Evolutionary conservation across 2,797 vertebrate species (phyloP), one percentile per base, ranked within the genome.

Genomic region (Emys orbicularis): DNA sequence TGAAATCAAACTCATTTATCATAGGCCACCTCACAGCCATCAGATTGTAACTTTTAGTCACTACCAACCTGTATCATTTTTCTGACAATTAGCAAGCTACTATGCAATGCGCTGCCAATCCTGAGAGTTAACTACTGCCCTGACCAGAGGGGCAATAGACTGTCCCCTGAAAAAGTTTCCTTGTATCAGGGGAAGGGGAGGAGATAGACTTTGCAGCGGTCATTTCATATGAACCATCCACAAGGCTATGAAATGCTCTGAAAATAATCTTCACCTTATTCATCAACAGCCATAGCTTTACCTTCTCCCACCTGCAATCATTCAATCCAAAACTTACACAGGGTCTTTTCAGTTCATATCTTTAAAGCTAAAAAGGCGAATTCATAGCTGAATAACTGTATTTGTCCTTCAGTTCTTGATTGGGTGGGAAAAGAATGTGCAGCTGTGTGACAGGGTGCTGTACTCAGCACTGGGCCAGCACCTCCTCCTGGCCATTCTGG

Each of bases 101-200:
- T n/a, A 25, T 68, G 41, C 1, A 5, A 57, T 54, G 86, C 84
- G 87, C 77, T 2, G 5, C 87, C 92, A 82, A 27, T 57, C 84
- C 84, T 59, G 92, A 12, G 1, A 91, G 91, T 94, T 84, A 92
- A 87, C 12, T 2, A 12, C 54, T 13, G 76, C 65, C 77, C 80
- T 37, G 31, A 1, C 11, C 53, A 92, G 79, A 92, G 84, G 31
- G 79, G 49, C 61, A 50, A 92, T 74, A 81, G 34, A 83, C 13
- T 68, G 50, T 77, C 92, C 84, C 61, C 12, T 88, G 91, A 93
- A 86, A 95, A 89, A 95, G 47, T 88, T 96, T 37, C 92, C 89
- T 95, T 92, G 61, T 68, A 54, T 95, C 23, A 19, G 74, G 77
- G 0, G 86, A 27, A 57, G 41, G 47, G 94, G 65, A 54, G 50